Evolutionary conservation across 2,797 vertebrate genomes (phyloP), one percentile per base, ranked within the genome.

Genomic region (Ptychobarbus kaznakovi): DNA sequence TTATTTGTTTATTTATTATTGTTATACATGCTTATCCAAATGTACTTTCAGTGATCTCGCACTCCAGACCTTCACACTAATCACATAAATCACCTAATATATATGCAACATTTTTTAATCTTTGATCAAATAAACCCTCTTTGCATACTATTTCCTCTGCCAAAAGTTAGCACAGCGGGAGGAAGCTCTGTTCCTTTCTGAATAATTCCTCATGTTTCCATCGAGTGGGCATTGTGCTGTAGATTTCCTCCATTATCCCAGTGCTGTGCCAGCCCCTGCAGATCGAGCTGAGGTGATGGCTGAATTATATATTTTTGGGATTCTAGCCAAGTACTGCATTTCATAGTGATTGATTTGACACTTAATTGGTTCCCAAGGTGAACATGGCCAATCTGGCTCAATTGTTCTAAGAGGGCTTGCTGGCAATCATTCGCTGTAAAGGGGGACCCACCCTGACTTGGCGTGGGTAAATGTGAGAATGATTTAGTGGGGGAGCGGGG

Each of bases 391-490:
- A 85, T 91, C 49, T 56, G 63, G 35, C 86, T 86, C 66, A 44
- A 92, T 89, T 91, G 91, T 91, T 90, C 85, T 76, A 86, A 46
- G 16, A 90, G 82, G 81, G 68, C 82, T 87, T 89, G 88, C 89
- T 92, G 91, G 87, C 91, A 90, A 85, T 79, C 69, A 40, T 90
- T 85, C 88, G 69, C 68, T 84, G 42, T 51, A 32, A 87, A 85
- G 51, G 81, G 88, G 88, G 84, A 70, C 82, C 86, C 80, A 89
- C 86, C 88, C 84, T 87, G 82, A 84, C 80, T 89, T 90, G 83
- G 86, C 78, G 1, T 51, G 70, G 61, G 66, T 74, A 63, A 76
- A 86, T 93, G 90, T 93, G 92, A 92, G 91, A 93, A 91, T 86
- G 66, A 80, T 82, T 76, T 78, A 83, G 82, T 89, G 94, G 94